Base-by-base conservation (phyloP, 2,888 invertebrate species). In the Drosophila greeni region DNA sequence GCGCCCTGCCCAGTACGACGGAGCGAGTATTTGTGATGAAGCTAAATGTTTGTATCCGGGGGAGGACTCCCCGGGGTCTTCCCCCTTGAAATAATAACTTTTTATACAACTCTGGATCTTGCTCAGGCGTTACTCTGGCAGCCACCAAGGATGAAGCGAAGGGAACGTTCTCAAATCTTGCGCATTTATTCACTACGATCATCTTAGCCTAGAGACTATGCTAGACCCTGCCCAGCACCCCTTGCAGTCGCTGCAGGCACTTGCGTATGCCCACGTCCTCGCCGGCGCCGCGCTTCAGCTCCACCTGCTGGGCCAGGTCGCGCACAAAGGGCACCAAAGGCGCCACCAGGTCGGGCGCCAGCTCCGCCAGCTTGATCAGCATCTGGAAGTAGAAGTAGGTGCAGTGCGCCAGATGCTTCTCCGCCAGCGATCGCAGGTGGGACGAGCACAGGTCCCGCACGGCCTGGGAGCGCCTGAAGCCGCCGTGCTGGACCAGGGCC, bases 331-430 rank as follows among this genome's bases (percentile, higher is more conserved):
- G 72, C 60, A 85, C 69, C 1, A 88, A 70, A 5, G 84, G 74
- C n/a, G 74, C 62, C 0, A 89, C 72, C 12, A 87, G n/a, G 4
- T 72, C 69, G 0, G 80, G 79, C 2, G 82, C 79, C n/a, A 86
- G 76, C 37, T 85, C 76, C 2, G 78, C 80, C 12, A 89, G 65
- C 71, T 86, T 86, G 59, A 82, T 85, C 18, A 89, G 69, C 59
- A 89, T 77, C 58, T 89, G 88, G 42, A 88, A 88, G 47, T 81
- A 88, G 52, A 86, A 88, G 62, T 86, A 88, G 12, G 89, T 87
- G 71, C 86, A 86, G 54, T 87, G 88, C 2, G 89, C 87, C 62
- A 89, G 65, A 74, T 88, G 88, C 14, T 88, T 87, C n/a, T 85
- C 85, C 0, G 87, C 86, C 52, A 88, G 73, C 0, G 77, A 45